These are phyloP conservation scores for Pterophyllum scalare DNA, from an alignment of 2,113 vertebrate genomes.

Conservation along the genomic window DNA sequence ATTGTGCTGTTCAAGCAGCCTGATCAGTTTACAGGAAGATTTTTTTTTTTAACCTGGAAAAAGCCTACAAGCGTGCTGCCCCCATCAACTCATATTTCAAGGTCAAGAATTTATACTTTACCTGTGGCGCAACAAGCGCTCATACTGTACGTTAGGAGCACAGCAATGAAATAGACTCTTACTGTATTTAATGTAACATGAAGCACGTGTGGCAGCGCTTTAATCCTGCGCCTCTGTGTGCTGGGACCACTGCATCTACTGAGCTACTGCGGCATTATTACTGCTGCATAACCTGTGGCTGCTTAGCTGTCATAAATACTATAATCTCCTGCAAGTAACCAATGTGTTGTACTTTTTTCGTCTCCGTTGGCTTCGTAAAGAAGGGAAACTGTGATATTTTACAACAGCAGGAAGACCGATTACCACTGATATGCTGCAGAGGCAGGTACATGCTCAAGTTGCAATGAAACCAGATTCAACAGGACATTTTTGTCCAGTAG, in stretches of 20 bases:
- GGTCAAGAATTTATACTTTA: background rate
- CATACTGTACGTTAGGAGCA: background rate
- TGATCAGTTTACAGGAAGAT: background rate
- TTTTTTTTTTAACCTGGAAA: background rate
- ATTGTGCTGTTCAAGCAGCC: background rate
- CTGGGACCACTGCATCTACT: background rate
- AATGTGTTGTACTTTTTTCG: background rate
- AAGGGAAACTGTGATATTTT: background rate
- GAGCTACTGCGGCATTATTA: background rate
- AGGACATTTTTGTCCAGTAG: slow-evolving; percentile 24
- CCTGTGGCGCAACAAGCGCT: background rate
- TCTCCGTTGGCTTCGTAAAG: fast-evolving
- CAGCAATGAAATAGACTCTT: background rate
- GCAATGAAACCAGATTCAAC: background rate
- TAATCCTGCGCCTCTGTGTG: background rate
- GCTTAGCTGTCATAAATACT: background rate
- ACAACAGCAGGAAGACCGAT: background rate
- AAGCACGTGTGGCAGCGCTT: fast-evolving
- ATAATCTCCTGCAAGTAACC: background rate
- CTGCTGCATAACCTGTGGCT: background rate
- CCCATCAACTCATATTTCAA: background rate
- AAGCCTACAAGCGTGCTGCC: background rate
- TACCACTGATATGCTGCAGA: background rate
- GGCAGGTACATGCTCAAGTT: background rate
- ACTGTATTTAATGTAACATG: background rate